Conservation (phyloP, 1,140 invertebrate genomes). For the Doryteuthis pealeii region DNA sequence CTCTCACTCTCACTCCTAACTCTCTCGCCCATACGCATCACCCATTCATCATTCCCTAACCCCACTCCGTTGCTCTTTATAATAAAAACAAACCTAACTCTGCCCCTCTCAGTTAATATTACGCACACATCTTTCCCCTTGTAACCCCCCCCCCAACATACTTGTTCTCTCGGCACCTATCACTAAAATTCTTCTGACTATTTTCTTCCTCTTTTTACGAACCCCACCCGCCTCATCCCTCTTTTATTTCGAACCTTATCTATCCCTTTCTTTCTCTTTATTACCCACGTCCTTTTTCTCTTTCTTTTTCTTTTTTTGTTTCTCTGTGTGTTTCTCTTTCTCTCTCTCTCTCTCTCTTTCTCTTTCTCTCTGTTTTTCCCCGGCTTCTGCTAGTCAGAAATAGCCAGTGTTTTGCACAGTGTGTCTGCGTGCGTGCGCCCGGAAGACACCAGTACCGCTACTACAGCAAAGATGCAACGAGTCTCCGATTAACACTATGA, state of each 20-base stretch:
- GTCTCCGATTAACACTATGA: neutral
- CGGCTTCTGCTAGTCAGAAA: neutral
- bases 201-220: no score
- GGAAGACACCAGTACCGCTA: neutral
- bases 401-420: neutral
- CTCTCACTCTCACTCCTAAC: no score
- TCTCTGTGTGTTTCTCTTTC: neutral
- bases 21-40: no score
- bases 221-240: neutral
- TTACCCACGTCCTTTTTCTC: neutral
- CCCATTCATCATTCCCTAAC: no score
- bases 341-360: slow-evolving; percentile 2
- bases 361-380: neutral
- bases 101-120: no score
- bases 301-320: neutral
- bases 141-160: no score
- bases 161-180: no score
- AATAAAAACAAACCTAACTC: no score
- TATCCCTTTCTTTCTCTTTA: neutral
- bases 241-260: neutral
- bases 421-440: neutral
- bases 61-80: no score
- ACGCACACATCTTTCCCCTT: no score
- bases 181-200: no score
- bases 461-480: neutral